These are phyloP conservation scores for Ceratina calcarata DNA, from an alignment of 1,140 invertebrate species.

Conservation along the genomic window DNA sequence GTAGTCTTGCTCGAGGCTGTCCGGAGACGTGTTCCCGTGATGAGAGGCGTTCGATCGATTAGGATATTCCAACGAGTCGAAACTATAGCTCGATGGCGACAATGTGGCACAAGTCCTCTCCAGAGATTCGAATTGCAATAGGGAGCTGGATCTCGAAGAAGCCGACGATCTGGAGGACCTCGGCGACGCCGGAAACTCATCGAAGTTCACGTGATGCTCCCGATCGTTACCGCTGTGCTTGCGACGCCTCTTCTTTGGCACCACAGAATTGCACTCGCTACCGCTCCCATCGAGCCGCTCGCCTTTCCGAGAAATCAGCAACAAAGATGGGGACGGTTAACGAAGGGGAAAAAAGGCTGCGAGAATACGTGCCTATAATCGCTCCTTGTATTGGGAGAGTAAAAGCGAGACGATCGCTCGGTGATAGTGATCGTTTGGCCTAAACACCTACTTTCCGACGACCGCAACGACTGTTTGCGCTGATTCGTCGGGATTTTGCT, in stretches of 20 bases:
- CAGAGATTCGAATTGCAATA: slow-evolving; percentile 90
- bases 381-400: slow-evolving; percentile 13
- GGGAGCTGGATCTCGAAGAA: slow-evolving; percentile 85
- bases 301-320: slow-evolving; percentile 56
- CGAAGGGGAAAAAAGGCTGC: slow-evolving; percentile 2
- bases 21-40: slow-evolving; percentile 78
- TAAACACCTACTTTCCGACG: slow-evolving; percentile 19
- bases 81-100: slow-evolving; percentile 82
- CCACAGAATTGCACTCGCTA: slow-evolving; percentile 89
- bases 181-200: slow-evolving; percentile 77
- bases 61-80: slow-evolving; percentile 81
- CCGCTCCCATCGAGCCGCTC: slow-evolving; percentile 81
- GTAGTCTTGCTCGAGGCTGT: slow-evolving; percentile 80
- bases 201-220: slow-evolving; percentile 72
- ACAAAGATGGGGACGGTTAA: slow-evolving; percentile 32
- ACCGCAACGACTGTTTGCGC: not conserved
- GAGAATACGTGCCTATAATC: not conserved
- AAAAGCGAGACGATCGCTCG: slow-evolving; percentile 40
- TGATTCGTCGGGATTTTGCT: not conserved
- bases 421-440: not conserved
- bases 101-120: slow-evolving; percentile 84
- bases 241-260: slow-evolving; percentile 88
- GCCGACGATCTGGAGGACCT: slow-evolving; percentile 69
- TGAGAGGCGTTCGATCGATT: slow-evolving; percentile 73
- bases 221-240: slow-evolving; percentile 78